Conservation (phyloP, 2,113 vertebrate genomes). For the Benthochromis sp. region DNA sequence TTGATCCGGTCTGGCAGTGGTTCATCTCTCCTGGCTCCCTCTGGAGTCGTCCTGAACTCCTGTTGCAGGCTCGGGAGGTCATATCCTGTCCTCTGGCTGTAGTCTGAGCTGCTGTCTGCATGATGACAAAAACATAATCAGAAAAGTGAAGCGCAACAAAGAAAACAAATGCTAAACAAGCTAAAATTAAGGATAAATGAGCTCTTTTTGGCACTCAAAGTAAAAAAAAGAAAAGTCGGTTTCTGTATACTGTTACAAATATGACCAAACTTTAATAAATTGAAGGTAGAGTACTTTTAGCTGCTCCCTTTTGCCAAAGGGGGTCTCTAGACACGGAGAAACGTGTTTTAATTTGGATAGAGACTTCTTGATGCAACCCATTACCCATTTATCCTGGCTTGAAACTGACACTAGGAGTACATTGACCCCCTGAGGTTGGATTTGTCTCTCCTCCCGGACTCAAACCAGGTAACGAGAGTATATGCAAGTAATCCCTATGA, state of each 20-base stretch:
- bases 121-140: neutral
- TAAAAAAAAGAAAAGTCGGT: neutral
- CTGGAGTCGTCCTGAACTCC: conserved; percentile 74
- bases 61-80: conserved; percentile 68
- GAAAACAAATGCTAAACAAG: neutral
- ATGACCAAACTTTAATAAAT: neutral
- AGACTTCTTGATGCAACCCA: neutral
- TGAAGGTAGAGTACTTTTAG: neutral
- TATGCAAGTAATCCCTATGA: neutral
- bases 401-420: neutral
- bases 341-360: neutral
- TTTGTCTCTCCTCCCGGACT: neutral
- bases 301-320: neutral
- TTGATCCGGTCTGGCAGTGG: conserved; percentile 86
- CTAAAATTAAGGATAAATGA: neutral
- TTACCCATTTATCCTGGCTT: neutral
- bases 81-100: conserved; percentile 80
- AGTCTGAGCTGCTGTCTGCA: conserved; percentile 87
- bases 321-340: neutral
- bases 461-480: neutral
- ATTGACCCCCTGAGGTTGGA: neutral
- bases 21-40: conserved; percentile 78
- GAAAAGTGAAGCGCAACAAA: neutral
- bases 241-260: neutral
- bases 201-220: neutral